phyloP scores from a whole-genome alignment of 2,113 vertebrate species.

The Gymnobelideus leadbeateri region DNA sequence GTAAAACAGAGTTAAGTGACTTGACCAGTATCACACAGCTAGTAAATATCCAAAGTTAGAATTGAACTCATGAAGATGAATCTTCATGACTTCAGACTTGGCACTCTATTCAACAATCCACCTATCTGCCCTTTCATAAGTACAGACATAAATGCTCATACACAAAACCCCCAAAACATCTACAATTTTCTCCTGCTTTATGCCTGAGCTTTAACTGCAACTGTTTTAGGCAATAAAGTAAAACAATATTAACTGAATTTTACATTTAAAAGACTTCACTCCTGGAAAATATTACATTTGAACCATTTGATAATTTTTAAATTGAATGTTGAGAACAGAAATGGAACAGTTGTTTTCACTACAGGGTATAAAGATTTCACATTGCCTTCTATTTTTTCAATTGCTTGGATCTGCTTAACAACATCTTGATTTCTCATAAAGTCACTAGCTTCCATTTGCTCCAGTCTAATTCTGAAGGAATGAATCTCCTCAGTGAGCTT shows the following conservation, averaged over 20 bases:
- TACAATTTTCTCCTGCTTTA: constrained; percentile 49
- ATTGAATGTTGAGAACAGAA: constrained; percentile 8
- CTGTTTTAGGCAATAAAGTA: constrained; percentile 44
- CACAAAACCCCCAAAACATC: neutral
- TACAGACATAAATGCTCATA: neutral
- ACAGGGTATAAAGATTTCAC: constrained; percentile 13
- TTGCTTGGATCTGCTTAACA: too few species aligned
- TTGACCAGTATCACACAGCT: neutral
- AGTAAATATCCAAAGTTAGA: too few species aligned
- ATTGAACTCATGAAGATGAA: too few species aligned
- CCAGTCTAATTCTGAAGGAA: too few species aligned
- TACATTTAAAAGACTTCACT: constrained; percentile 40
- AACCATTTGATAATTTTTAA: constrained; percentile 7
- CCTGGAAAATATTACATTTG: constrained; percentile 33
- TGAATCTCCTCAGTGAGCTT: too few species aligned
- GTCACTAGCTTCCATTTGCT: too few species aligned
- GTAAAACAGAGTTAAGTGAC: neutral
- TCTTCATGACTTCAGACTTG: too few species aligned
- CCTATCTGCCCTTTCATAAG: too few species aligned
- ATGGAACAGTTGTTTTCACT: constrained; percentile 61
- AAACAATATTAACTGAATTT: constrained; percentile 61
- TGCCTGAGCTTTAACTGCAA: constrained; percentile 49
- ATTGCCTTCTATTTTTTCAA: too few species aligned
- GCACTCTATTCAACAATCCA: too few species aligned
- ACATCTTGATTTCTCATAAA: too few species aligned